These are phyloP conservation scores for Heliconius sara DNA, from an alignment of 2,888 invertebrate genomes.

Conservation along the genomic window DNA sequence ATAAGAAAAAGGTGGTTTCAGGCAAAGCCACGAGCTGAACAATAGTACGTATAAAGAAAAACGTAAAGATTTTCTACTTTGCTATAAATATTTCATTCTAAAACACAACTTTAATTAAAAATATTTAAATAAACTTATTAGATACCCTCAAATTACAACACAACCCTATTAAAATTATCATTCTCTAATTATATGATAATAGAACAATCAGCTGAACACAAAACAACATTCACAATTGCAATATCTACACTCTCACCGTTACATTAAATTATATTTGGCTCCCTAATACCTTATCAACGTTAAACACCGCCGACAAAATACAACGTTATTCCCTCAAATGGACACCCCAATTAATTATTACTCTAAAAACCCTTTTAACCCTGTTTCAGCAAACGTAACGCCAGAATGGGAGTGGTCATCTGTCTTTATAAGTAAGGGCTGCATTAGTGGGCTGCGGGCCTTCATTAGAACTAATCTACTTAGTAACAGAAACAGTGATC, in stretches of 20 bases:
- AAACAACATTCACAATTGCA: background rate
- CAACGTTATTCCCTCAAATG: slow-evolving; percentile 48
- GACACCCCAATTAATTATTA: slow-evolving; percentile 75
- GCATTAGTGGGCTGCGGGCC: slow-evolving; percentile 55
- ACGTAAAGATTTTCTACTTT: no score
- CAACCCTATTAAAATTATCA: background rate
- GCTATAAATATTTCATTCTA: no score
- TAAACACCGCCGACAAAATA: slow-evolving; percentile 45
- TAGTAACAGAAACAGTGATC: slow-evolving; percentile 47
- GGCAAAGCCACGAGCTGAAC: no score
- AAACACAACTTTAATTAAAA: background rate
- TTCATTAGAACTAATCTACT: slow-evolving; percentile 67
- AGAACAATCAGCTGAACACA: background rate
- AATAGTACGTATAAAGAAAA: no score
- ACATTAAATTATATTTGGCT: slow-evolving; percentile 41
- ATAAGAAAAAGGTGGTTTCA: no score
- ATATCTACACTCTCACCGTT: slow-evolving; percentile 26
- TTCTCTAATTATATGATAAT: slow-evolving; percentile 4
- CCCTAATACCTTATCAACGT: slow-evolving; percentile 44
- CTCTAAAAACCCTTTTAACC: slow-evolving; percentile 74
- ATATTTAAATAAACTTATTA: background rate
- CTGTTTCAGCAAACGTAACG: slow-evolving; percentile 63
- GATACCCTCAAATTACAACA: background rate
- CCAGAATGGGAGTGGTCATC: slow-evolving; percentile 66
- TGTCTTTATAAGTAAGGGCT: slow-evolving; percentile 73